Conservation (phyloP, 2,113 vertebrate species). For the Psittacula cyanocephala region DNA sequence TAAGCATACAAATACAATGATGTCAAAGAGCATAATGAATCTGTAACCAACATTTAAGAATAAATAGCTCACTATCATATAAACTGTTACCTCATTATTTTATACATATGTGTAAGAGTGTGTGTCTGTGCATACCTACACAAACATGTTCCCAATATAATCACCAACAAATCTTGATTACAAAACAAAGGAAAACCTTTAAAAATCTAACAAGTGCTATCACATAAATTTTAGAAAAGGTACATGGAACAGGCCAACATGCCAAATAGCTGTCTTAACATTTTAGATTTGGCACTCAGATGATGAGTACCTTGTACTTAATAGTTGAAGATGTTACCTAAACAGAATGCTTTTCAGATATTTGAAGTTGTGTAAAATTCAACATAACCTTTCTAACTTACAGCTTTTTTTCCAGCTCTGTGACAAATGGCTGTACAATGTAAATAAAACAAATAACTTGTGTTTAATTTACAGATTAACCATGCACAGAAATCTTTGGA, state of each 20-base stretch:
- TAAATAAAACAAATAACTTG: background rate
- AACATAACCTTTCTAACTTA: background rate
- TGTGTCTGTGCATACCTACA: background rate
- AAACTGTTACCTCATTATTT: background rate
- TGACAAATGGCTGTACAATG: background rate
- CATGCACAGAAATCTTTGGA: background rate
- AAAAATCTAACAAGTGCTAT: background rate
- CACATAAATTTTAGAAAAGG: background rate
- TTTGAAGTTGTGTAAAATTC: background rate
- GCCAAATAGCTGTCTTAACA: background rate
- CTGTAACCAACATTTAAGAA: background rate
- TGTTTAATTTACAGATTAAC: background rate
- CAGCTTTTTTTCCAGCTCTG: background rate
- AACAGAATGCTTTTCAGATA: background rate
- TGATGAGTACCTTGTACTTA: background rate
- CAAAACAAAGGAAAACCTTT: background rate
- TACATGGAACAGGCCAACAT: background rate
- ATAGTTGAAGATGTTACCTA: background rate
- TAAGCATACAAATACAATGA: background rate
- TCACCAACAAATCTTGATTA: background rate
- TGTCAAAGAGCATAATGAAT: background rate
- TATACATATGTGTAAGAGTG: background rate
- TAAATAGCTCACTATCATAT: background rate
- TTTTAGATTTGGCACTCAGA: background rate
- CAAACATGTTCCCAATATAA: background rate